These are phyloP conservation scores for Augiades crinisus DNA, from an alignment of 2,888 invertebrate genomes.

Conservation along the genomic window DNA sequence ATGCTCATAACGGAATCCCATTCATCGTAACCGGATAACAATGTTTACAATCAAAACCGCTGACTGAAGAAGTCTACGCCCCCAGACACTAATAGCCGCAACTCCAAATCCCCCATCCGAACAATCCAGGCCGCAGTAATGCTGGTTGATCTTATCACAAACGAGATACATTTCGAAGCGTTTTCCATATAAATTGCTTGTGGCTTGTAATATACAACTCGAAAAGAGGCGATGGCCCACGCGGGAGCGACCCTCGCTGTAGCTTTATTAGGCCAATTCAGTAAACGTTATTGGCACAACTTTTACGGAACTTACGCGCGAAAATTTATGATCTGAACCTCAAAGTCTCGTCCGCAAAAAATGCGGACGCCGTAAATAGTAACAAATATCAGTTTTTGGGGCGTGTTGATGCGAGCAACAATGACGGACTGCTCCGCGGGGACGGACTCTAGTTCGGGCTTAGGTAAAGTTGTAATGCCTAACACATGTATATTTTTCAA, in stretches of 20 bases:
- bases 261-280: slow-evolving; percentile 41
- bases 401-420: slow-evolving; percentile 18
- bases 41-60: neutral
- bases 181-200: slow-evolving; percentile 66
- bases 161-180: slow-evolving; percentile 53
- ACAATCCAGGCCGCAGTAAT: slow-evolving; percentile 9
- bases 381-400: slow-evolving; percentile 27
- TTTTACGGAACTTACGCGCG: slow-evolving; percentile 32
- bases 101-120: slow-evolving; percentile 1
- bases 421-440: slow-evolving; percentile 16
- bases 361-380: slow-evolving; percentile 7
- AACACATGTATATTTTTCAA: no score
- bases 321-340: slow-evolving; percentile 15
- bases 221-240: slow-evolving; percentile 54
- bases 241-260: slow-evolving; percentile 48
- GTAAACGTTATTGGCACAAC: slow-evolving; percentile 38
- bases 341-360: slow-evolving; percentile 21
- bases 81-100: slow-evolving; percentile 22
- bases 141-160: slow-evolving; percentile 48
- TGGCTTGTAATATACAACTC: slow-evolving; percentile 53
- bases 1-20: neutral
- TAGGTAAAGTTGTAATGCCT: slow-evolving; percentile 22
- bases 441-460: slow-evolving; percentile 13
- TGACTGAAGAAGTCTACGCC: slow-evolving; percentile 11
- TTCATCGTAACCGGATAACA: neutral